These are phyloP conservation scores for Geotrupes spiniger DNA, from an alignment of 2,888 invertebrate genomes.

Conservation along the genomic window DNA sequence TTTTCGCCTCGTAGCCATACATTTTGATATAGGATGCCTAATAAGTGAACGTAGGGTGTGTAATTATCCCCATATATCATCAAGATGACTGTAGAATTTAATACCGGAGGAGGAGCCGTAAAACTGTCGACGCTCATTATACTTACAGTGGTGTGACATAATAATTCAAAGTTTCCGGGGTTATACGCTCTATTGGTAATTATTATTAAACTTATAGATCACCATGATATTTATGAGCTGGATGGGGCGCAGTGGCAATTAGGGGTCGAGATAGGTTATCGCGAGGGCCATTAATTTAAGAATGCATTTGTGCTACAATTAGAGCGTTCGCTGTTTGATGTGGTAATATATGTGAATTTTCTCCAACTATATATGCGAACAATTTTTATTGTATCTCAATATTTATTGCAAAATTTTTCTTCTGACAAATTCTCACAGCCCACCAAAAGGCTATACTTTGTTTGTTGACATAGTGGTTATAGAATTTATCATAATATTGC, in stretches of 20 bases:
- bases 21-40: slow-evolving; percentile 13
- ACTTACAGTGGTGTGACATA: slow-evolving; percentile 22
- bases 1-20: slow-evolving; percentile 5
- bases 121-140: slow-evolving; percentile 28
- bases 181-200: slow-evolving; percentile 13
- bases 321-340: not conserved
- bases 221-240: not conserved
- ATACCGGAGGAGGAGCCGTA: slow-evolving; percentile 26
- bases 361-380: too few relatives aligned
- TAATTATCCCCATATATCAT: slow-evolving; percentile 27
- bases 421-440: too few relatives aligned
- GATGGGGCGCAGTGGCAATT: too few relatives aligned
- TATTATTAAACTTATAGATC: slow-evolving; percentile 6
- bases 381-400: too few relatives aligned
- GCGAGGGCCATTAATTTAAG: too few relatives aligned
- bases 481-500: too few relatives aligned
- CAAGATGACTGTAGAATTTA: slow-evolving; percentile 26
- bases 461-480: too few relatives aligned
- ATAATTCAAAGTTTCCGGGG: slow-evolving; percentile 25
- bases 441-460: too few relatives aligned
- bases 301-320: too few relatives aligned
- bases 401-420: too few relatives aligned
- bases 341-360: not conserved
- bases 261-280: too few relatives aligned
- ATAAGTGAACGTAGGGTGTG: slow-evolving; percentile 18